phyloP scores from a whole-genome alignment of 2,113 vertebrate species.

The Notothenia rossii region DNA sequence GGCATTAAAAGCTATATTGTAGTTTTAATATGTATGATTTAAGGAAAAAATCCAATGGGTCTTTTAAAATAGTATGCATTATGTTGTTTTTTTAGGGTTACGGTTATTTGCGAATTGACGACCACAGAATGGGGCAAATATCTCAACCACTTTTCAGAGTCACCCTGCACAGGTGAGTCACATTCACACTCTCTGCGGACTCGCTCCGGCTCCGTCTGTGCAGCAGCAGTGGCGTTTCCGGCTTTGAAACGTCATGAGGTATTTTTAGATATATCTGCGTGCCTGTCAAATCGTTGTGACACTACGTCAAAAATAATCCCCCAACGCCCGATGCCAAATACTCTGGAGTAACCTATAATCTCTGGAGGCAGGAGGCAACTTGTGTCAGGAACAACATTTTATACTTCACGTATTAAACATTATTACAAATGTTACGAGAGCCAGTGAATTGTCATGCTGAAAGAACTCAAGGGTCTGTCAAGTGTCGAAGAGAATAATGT shows the following conservation, averaged over 20 bases:
- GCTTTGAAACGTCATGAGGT: constrained; percentile 69
- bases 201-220: constrained; percentile 4
- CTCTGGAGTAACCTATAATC: constrained; percentile 66
- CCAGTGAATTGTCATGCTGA: background rate
- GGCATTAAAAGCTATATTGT: too few species aligned
- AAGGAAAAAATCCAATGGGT: too few species aligned
- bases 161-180: constrained; percentile 60
- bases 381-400: constrained; percentile 11
- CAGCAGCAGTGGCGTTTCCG: constrained; percentile 51
- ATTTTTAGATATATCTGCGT: constrained; percentile 77
- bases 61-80: background rate
- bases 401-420: constrained; percentile 9
- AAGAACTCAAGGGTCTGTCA: background rate
- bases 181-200: constrained; percentile 37
- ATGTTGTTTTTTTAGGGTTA: background rate
- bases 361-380: constrained; percentile 45
- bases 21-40: too few species aligned
- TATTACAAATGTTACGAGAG: constrained; percentile 1
- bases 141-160: constrained; percentile 35
- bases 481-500: too few species aligned
- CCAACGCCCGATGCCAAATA: constrained; percentile 60
- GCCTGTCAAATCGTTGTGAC: constrained; percentile 78
- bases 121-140: constrained; percentile 26
- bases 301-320: constrained; percentile 70
- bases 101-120: background rate